Evolutionary conservation across 1,140 invertebrate species (phyloP).

Genomic region (Thaumetopoea pityocampa): DNA sequence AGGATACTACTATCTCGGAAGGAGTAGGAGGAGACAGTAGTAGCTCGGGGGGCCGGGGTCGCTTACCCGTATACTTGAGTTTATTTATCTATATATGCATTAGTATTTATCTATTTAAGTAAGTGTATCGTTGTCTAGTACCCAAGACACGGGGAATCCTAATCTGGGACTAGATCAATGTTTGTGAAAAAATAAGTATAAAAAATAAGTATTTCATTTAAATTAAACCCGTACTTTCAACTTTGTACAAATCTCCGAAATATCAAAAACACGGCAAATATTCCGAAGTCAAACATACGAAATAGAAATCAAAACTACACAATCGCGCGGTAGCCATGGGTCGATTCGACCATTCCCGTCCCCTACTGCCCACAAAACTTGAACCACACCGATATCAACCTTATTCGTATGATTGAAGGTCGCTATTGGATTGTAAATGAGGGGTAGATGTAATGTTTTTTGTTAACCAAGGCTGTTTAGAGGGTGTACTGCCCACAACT

Average conservation of each 20-base stretch:
- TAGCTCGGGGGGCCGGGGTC: too few species aligned
- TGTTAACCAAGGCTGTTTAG: slow-evolving; percentile 42
- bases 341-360: slow-evolving; percentile 50
- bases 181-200: too few species aligned
- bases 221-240: slow-evolving; percentile 9
- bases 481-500: slow-evolving; percentile 64
- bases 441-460: slow-evolving; percentile 49
- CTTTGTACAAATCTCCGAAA: slow-evolving; percentile 7
- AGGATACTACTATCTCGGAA: too few species aligned
- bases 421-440: slow-evolving; percentile 13
- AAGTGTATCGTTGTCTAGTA: too few species aligned
- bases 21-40: too few species aligned
- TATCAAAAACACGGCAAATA: slow-evolving; percentile 12
- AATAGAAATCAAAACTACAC: slow-evolving; percentile 66
- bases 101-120: too few species aligned
- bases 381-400: slow-evolving; percentile 14
- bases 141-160: too few species aligned
- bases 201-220: too few species aligned
- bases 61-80: too few species aligned
- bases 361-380: slow-evolving; percentile 44
- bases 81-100: too few species aligned
- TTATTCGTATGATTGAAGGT: slow-evolving; percentile 21
- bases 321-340: slow-evolving; percentile 57
- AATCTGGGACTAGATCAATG: too few species aligned
- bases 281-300: slow-evolving; percentile 22